These are phyloP conservation scores for Enhydra lutris DNA, from an alignment of 2,113 vertebrate genomes.

Conservation along the genomic window DNA sequence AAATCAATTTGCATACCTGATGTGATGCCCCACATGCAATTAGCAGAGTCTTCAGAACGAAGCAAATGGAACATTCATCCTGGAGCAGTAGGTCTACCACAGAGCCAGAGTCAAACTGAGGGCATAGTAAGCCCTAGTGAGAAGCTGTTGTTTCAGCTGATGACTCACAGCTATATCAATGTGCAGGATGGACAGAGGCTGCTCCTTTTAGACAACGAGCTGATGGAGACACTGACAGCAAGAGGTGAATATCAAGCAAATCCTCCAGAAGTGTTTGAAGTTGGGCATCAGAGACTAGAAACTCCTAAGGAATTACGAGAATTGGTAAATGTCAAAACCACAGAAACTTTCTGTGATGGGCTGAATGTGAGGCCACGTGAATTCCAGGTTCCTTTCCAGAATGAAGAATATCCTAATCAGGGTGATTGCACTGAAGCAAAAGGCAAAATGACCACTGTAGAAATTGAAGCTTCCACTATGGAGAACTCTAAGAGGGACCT, in stretches of 20 bases:
- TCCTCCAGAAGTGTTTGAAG: not conserved
- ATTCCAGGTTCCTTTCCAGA: constrained; percentile 31
- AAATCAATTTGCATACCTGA: constrained; percentile 86
- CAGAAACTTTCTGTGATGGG: not conserved
- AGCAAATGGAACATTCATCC: constrained; percentile 74
- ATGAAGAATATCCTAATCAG: not conserved
- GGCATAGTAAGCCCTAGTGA: constrained; percentile 57
- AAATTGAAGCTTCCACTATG: not conserved
- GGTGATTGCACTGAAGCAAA: constrained; percentile 35
- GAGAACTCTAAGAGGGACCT: constrained; percentile 27
- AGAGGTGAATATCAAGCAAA: not conserved
- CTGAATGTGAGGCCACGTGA: constrained; percentile 41
- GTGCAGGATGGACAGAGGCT: constrained; percentile 88
- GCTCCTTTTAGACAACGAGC: constrained; percentile 87
- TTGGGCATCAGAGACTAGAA: not conserved
- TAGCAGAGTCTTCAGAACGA: constrained; percentile 74
- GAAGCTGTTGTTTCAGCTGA: constrained; percentile 86
- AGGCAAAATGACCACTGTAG: constrained; percentile 44
- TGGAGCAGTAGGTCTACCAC: not conserved
- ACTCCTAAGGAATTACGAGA: constrained; percentile 49
- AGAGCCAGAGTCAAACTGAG: constrained; percentile 43
- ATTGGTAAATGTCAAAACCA: not conserved
- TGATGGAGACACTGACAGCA: constrained; percentile 55
- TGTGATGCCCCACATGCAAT: constrained; percentile 80
- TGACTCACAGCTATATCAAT: constrained; percentile 93